Evolutionary conservation across 2,797 vertebrate species (phyloP).

Genomic region (Acanthurus tractus): DNA sequence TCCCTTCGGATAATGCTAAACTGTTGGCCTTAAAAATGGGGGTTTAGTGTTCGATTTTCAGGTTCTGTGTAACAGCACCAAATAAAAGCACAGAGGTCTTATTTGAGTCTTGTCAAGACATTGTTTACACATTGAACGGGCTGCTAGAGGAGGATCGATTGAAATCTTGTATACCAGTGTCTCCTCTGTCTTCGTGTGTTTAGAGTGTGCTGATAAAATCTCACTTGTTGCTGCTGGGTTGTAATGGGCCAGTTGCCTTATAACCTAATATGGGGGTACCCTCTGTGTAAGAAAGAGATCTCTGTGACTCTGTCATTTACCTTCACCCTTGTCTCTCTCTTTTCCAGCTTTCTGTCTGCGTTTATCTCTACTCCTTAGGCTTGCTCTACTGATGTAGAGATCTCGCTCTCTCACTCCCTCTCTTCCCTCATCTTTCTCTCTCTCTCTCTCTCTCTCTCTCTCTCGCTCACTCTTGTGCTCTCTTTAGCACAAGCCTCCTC

Average conservation of each 20-base stretch:
- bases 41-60: neutral
- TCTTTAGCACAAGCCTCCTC: slow-evolving; percentile 47
- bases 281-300: slow-evolving; percentile 49
- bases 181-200: slow-evolving; percentile 61
- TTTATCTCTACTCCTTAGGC: slow-evolving; percentile 40
- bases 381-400: slow-evolving; percentile 35
- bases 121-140: slow-evolving; percentile 49
- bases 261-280: slow-evolving; percentile 87
- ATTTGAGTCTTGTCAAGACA: slow-evolving; percentile 47
- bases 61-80: slow-evolving; percentile 19
- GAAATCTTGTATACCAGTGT: slow-evolving; percentile 52
- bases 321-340: slow-evolving; percentile 20
- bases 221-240: slow-evolving; percentile 54
- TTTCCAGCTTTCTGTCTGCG: slow-evolving; percentile 33
- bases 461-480: slow-evolving; percentile 19
- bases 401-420: slow-evolving; percentile 40
- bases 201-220: slow-evolving; percentile 78
- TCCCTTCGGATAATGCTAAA: neutral
- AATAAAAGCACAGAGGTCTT: slow-evolving; percentile 50
- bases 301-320: slow-evolving; percentile 17
- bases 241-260: slow-evolving; percentile 62
- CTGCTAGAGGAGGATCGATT: slow-evolving; percentile 65
- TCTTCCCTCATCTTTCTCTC: slow-evolving; percentile 1
- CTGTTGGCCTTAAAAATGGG: too few relatives aligned
- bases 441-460: slow-evolving; percentile 19